Evolutionary conservation across 2,113 vertebrate genomes (phyloP), one percentile per base, ranked within the genome.

Genomic region (Chinchilla lanigera): DNA sequence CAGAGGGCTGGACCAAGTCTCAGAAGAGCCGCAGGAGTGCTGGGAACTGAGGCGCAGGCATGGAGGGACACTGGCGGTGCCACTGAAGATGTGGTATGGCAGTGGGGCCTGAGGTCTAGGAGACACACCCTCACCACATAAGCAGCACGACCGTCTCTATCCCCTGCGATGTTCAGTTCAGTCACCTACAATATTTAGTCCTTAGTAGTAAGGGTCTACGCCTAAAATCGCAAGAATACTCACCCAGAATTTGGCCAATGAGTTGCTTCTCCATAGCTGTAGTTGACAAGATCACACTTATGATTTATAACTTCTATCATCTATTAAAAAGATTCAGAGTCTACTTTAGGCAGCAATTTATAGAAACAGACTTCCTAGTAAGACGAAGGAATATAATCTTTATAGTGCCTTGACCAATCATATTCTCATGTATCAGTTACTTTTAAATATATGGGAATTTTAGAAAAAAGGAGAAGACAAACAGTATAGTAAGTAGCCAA

Each of bases 161-260:
- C 86, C 58, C 52, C 0, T 17, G 5, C 56, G 44, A 73, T 0
- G 5, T 1, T 44, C 38, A 58, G 14, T 44, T 13, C n/a, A 54
- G 12, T 54, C 61, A 30, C 6, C 30, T 88, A 88, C 86, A 67
- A 16, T 9, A 58, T 14, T 19, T 38, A 9, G 28, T 50, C 1
- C 11, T 80, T 86, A 24, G 12, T 16, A 30, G 33, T 24, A 20
- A 63, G 38, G 35, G 24, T 80, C 50, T 81, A 35, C 0, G 28
- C 60, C 35, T 65, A 93, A 83, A 7, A 30, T 7, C 7, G 30
- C 54, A 73, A 61, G 56, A 61, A 61, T 30, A 98, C 99, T 99
- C 94, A 99, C 99, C 99, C 99, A 88, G 99, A 99, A 99, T 99
- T 99, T 84, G 99, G 99, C 99, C 99, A 99, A 92, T 99, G 99